Base-by-base conservation (phyloP, 35 echinoderm and acorn worm species). In the Patiria miniata region DNA sequence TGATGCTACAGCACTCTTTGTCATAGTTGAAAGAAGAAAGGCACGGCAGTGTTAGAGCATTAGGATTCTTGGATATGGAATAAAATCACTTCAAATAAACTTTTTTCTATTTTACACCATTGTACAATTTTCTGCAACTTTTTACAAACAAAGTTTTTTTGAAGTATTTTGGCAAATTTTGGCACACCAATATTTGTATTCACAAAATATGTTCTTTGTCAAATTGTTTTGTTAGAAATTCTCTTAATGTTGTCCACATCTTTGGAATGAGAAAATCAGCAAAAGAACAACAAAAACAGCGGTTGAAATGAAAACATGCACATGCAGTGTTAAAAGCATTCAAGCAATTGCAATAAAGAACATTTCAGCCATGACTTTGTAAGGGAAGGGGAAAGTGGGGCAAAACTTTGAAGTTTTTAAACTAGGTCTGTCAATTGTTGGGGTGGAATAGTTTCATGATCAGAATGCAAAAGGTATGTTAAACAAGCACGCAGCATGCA, bases 31-130 rank as follows among this genome's bases (percentile, higher is more conserved):
- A 47, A 47, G 65, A 73, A 73, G 65, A 30, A 30, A 73, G 65
- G 65, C 65, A 73, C 65, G 65, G 65, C 65, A 73, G 65, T 73
- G 34, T 73, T 36, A 2, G 26, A 73, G 65, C 65, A 73, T 73
- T 73, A 73, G 19, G 10, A 22, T 73, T 73, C 65, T 7, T 8
- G 19, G 34, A 9, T 73, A 73, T 22, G 65, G 65, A 73, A 36
- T 73, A 73, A 73, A 9, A 36, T 30, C 14, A 32, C 6, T 73
- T 26, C 65, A 73, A 32, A 73, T 23, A 73, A 23, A 30, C 33
- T 23, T 69, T 30, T 28, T 36, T 73, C 8, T 73, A 12, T 36
- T 73, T 73, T 73, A 73, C 65, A 73, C 65, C 65, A 32, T 32
- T 73, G 65, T 73, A 73, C 65, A 73, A 28, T 73, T 73, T 73